Conservation (phyloP, 2,888 invertebrate genomes). For the Platerodrilus igneus region DNA sequence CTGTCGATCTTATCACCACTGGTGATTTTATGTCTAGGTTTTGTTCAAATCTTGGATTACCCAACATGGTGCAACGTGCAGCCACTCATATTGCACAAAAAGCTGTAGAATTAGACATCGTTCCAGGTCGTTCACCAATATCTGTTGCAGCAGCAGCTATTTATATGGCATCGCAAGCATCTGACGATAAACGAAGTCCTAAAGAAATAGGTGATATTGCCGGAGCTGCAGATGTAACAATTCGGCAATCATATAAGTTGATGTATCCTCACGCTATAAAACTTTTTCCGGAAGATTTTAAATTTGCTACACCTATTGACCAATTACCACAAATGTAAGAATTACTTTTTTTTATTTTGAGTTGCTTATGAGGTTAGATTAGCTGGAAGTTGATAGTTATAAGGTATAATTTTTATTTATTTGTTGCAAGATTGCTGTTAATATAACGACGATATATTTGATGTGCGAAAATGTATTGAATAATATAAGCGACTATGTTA, state of each 20-base stretch:
- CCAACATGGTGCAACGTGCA: constrained; percentile 85
- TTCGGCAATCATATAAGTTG: constrained; percentile 92
- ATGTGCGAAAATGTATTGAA: too few species aligned
- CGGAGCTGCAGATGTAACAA: constrained; percentile 97
- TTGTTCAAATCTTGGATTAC: constrained; percentile 90
- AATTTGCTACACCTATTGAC: constrained; percentile 91
- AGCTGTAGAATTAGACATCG: constrained; percentile 95
- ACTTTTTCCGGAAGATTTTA: constrained; percentile 94
- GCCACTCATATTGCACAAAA: constrained; percentile 96
- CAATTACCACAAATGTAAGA: constrained; percentile 82
- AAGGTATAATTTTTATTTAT: too few species aligned
- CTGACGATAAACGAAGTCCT: constrained; percentile 88
- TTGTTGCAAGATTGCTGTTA: too few species aligned
- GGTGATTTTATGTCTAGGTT: constrained; percentile 99
- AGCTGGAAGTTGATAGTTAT: too few species aligned
- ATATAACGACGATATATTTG: too few species aligned
- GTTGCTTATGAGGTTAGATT: too few species aligned
- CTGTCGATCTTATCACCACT: constrained; percentile 82
- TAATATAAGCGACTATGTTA: too few species aligned
- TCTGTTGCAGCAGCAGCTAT: constrained; percentile 99
- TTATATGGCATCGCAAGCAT: constrained; percentile 98
- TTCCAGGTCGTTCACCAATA: constrained; percentile 96
- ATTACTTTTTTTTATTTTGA: too few species aligned
- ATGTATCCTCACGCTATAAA: constrained; percentile 92
- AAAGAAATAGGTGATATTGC: constrained; percentile 98